A percentile compares a stretch with the other conserved stretches of the same genome.
phyloP scores from a whole-genome alignment of 2,797 vertebrate species.

The Ptychadena robeensis region DNA sequence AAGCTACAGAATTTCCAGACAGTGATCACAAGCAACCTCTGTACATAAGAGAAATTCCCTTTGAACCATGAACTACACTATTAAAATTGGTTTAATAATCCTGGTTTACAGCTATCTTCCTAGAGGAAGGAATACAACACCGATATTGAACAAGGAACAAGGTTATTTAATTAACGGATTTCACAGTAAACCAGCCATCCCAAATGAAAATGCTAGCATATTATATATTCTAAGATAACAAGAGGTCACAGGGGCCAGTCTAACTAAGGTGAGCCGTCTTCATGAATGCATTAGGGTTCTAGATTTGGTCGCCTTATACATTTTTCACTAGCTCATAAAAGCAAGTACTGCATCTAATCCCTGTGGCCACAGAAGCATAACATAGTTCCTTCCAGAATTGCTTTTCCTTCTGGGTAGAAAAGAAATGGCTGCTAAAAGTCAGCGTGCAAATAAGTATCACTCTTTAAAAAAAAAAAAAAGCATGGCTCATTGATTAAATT shows the following conservation, averaged over 20 bases:
- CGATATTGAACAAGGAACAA: neutral
- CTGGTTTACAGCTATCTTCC: neutral
- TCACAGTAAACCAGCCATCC: neutral
- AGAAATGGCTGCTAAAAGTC: slow-evolving; percentile 46
- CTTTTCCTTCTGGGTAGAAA: slow-evolving; percentile 47
- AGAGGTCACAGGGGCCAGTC: slow-evolving; percentile 30
- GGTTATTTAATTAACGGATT: slow-evolving; percentile 26
- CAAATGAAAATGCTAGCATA: slow-evolving; percentile 12
- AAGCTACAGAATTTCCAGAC: neutral
- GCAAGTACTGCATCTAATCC: slow-evolving; percentile 56
- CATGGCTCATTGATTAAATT: slow-evolving; percentile 58
- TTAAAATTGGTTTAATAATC: neutral
- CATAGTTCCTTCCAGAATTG: slow-evolving; percentile 54
- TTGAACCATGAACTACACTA: neutral
- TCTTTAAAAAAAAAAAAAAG: slow-evolving; percentile 58
- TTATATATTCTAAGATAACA: slow-evolving; percentile 19
- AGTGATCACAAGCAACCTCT: neutral
- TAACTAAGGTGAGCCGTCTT: slow-evolving; percentile 24
- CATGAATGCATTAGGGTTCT: slow-evolving; percentile 40
- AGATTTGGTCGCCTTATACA: slow-evolving; percentile 45
- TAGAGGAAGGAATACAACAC: neutral
- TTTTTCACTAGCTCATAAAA: slow-evolving; percentile 58
- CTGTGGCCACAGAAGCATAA: slow-evolving; percentile 58
- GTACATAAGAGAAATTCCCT: neutral
- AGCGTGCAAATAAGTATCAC: slow-evolving; percentile 55